Evolutionary conservation across 2,797 vertebrate species (phyloP).

Genomic region (Sebastes taczanowskii): DNA sequence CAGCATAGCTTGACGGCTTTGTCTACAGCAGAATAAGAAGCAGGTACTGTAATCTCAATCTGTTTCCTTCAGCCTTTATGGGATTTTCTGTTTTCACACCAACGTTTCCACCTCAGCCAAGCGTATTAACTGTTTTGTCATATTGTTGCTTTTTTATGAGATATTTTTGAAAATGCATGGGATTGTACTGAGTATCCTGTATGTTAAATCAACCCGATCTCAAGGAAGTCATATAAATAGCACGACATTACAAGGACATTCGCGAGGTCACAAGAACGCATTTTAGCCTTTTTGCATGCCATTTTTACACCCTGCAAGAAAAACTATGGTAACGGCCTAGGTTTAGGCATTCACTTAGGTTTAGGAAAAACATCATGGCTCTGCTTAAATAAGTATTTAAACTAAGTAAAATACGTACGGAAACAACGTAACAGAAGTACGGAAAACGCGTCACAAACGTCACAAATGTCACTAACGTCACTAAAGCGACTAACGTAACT

Average conservation of each 20-base stretch:
- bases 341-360: not conserved
- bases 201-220: not conserved
- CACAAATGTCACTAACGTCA: too few species aligned
- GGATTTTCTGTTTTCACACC: not conserved
- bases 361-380: not conserved
- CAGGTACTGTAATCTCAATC: not conserved
- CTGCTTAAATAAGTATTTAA: not conserved
- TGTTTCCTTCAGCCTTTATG: not conserved
- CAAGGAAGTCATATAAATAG: not conserved
- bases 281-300: not conserved
- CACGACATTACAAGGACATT: not conserved
- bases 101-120: not conserved
- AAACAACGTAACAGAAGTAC: not conserved
- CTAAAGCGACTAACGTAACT: too few species aligned
- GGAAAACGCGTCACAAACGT: rapidly evolving
- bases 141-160: not conserved
- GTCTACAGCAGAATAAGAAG: not conserved
- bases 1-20: not conserved
- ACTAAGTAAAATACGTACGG: not conserved
- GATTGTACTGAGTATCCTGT: not conserved
- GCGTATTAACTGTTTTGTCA: not conserved
- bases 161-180: not conserved
- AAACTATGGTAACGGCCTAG: not conserved
- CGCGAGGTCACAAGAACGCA: rapidly evolving
- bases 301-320: not conserved